Percentiles rank a stretch among this genome's conserved stretches.
Conservation (phyloP, 2,113 vertebrate genomes). For the Marmota flaviventris region DNA sequence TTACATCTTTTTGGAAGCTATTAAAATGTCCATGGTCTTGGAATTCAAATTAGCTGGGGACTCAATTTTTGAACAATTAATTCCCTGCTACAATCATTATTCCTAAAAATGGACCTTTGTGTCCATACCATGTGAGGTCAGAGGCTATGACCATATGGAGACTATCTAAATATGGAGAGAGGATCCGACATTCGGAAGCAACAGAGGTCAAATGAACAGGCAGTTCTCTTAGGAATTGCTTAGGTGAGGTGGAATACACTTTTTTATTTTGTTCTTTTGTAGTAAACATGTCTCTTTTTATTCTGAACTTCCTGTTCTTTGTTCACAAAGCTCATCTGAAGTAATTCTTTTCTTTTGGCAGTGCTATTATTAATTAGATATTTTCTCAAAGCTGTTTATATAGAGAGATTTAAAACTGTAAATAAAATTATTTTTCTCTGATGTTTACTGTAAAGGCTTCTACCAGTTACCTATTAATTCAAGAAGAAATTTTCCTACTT, state of each 20-base stretch:
- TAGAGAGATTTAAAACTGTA: background rate
- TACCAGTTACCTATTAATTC: constrained; percentile 1
- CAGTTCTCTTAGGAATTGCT: background rate
- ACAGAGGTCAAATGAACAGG: background rate
- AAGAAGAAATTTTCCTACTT: background rate
- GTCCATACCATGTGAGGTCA: background rate
- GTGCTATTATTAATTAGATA: background rate
- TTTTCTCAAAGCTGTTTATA: background rate
- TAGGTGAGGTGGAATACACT: background rate
- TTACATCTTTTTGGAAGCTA: background rate
- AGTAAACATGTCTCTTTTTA: background rate
- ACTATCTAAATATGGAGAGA: background rate
- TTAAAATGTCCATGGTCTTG: background rate
- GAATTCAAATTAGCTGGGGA: background rate
- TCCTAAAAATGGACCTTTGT: background rate
- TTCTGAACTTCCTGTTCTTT: fast-evolving
- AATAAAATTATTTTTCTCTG: background rate
- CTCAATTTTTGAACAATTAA: background rate
- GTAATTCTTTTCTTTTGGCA: background rate
- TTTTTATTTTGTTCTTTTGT: background rate
- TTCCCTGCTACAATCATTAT: fast-evolving
- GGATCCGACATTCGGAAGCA: fast-evolving
- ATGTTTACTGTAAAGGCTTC: background rate
- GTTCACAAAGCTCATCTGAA: fast-evolving
- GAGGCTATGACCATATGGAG: fast-evolving